Conservation (phyloP, 2,113 vertebrate species). For the Rhizomys pruinosus region DNA sequence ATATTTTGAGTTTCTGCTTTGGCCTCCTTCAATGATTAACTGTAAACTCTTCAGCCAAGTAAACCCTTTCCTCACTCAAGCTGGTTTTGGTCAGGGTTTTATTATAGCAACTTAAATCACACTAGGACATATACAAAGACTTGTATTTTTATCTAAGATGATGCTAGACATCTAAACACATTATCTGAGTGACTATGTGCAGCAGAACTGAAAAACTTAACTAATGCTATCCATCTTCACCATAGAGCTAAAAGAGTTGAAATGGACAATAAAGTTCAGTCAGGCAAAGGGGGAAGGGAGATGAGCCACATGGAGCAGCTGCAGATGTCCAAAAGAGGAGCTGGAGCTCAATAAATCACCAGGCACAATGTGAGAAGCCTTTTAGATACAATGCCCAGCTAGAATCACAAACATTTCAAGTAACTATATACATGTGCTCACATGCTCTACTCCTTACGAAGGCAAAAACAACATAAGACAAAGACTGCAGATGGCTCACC, state of each 20-base stretch:
- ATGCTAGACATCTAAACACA: too few species aligned
- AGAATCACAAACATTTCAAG: conserved; percentile 76
- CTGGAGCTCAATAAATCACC: conserved; percentile 66
- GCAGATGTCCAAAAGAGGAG: conserved; percentile 61
- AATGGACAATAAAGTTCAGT: conserved; percentile 66
- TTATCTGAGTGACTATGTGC: not conserved
- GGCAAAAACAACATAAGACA: not conserved
- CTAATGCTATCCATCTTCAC: conserved; percentile 8
- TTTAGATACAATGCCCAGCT: conserved; percentile 57
- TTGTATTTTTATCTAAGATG: too few species aligned
- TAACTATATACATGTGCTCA: conserved; percentile 61
- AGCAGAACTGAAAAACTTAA: not conserved
- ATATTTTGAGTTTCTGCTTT: too few species aligned
- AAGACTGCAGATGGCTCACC: not conserved
- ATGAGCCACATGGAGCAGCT: conserved; percentile 43
- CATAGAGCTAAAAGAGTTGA: conserved; percentile 64
- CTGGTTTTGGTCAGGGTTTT: too few species aligned
- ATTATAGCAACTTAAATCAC: too few species aligned
- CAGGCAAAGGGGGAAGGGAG: conserved; percentile 73
- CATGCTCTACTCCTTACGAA: not conserved
- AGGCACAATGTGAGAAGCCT: conserved; percentile 73
- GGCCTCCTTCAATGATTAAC: too few species aligned
- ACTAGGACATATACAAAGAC: too few species aligned
- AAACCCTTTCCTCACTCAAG: too few species aligned
- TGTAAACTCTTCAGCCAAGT: too few species aligned